Evolutionary conservation across 1,140 invertebrate genomes (phyloP), one percentile per base, ranked within the genome.

Genomic region (Halesus radiatus): DNA sequence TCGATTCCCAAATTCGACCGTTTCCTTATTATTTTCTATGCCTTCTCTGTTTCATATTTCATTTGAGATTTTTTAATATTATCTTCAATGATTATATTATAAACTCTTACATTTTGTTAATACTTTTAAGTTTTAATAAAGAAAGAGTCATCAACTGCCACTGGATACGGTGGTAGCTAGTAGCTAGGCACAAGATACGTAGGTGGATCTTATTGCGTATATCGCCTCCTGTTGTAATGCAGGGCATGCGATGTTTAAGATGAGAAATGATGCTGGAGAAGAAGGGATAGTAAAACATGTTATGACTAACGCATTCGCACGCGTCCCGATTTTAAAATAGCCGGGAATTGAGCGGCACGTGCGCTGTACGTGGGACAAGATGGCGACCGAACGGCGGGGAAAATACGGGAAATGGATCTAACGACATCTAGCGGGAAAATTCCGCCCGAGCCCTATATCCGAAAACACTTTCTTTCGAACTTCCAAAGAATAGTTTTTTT

Each of bases 261-360:
- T 72, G 76, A 78, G 64, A 78, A 78, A 78, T 78, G 76, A 54
- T 18, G 66, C 58, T 26, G 62, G 32, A 26, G 54, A 52, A 72
- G 75, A 70, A 73, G 76, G 75, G 68, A 62, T 64, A 66, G 76
- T 79, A 72, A 77, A 78, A 78, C 80, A 81, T 78, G 80, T 64
- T 60, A 79, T 76, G 77, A 80, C 66, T 83, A 78, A 80, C 81
- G 81, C 81, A 83, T 83, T 83, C 81, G 81, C 81, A 83, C 81
- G 76, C 81, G 81, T 83, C 53, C 81, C 81, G 79, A 60, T 83
- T 83, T 78, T 78, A 83, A 83, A 83, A 83, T 83, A 83, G 81
- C 75, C 76, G 72, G 76, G 81, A 80, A 82, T 80, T 64, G 78
- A 70, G 72, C 68, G 78, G 78, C 81, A 83, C 81, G 81, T 83